These are phyloP conservation scores for Lycodopsis pacificus DNA, from an alignment of 2,797 vertebrate genomes.

Conservation along the genomic window DNA sequence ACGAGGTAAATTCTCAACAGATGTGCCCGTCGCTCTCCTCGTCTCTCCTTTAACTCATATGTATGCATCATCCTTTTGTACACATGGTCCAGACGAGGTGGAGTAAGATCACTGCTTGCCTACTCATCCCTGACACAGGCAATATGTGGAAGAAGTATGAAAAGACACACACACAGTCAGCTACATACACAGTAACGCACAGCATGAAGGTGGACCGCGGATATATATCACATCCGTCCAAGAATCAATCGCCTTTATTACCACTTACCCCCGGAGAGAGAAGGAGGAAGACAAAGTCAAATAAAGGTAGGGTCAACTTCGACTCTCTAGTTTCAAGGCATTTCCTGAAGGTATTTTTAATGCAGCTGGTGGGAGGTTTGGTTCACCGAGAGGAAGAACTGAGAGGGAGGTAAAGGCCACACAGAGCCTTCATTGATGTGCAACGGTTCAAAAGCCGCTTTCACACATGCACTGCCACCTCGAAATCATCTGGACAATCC, in stretches of 20 bases:
- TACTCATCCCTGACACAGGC: conserved; percentile 16
- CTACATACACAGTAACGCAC: conserved; percentile 14
- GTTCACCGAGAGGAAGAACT: conserved; percentile 5
- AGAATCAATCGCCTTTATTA: conserved; percentile 74
- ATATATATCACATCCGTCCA: conserved; percentile 60
- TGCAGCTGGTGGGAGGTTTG: conserved; percentile 28
- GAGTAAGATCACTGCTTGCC: conserved; percentile 28
- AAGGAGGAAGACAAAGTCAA: not conserved
- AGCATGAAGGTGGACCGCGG: conserved; percentile 28
- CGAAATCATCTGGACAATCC: not conserved
- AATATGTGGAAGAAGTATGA: conserved; percentile 6
- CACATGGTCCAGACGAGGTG: not conserved
- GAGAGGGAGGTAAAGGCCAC: not conserved
- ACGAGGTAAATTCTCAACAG: not conserved
- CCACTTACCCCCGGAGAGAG: conserved; percentile 43
- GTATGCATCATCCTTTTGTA: conserved; percentile 18
- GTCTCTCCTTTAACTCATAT: not conserved
- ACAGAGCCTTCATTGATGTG: not conserved
- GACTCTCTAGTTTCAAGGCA: conserved; percentile 18
- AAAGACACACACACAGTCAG: conserved; percentile 20
- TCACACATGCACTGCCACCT: not conserved
- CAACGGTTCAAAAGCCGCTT: not conserved
- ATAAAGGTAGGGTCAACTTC: conserved; percentile 6
- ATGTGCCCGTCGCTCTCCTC: not conserved
- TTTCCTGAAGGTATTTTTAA: conserved; percentile 54